A percentile compares a stretch with the other conserved stretches of the same genome.
phyloP scores from a whole-genome alignment of 2,888 invertebrate species.

The Tachystola acroxantha region DNA sequence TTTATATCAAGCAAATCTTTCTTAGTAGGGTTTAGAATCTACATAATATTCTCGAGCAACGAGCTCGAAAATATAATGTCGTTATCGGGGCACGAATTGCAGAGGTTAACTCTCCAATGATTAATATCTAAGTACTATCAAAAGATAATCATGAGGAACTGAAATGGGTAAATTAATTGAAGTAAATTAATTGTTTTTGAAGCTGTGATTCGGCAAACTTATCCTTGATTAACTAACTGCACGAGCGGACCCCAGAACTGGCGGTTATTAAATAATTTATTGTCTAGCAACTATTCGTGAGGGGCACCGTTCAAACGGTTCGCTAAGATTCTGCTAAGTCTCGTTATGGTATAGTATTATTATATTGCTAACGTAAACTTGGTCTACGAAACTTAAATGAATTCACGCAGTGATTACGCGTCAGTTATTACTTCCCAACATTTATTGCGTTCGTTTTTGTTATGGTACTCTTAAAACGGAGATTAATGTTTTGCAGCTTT shows the following conservation, averaged over 20 bases:
- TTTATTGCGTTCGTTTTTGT: no score
- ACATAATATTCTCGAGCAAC: no score
- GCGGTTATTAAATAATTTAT: conserved; percentile 75
- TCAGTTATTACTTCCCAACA: no score
- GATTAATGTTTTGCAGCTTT: no score
- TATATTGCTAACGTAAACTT: conserved; percentile 57
- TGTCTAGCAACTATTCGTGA: conserved; percentile 66
- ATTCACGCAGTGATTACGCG: conserved; percentile 38
- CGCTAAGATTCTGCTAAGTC: conserved; percentile 59
- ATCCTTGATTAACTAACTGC: conserved; percentile 58
- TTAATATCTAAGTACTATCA: no score
- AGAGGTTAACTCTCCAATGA: no score
- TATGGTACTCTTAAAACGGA: no score
- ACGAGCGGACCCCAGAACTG: conserved; percentile 46
- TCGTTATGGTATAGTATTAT: conserved; percentile 53
- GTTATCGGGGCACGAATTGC: no score
- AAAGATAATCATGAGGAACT: no score
- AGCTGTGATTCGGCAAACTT: conserved; percentile 56
- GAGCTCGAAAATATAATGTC: no score
- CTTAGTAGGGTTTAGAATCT: no score
- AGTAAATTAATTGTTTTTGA: conserved; percentile 67
- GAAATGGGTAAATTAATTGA: conserved; percentile 6
- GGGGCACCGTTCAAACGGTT: conserved; percentile 53
- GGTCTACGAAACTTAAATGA: conserved; percentile 52
- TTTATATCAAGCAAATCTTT: conserved; percentile 22